A percentile compares a stretch with the other conserved stretches of the same genome.
Evolutionary conservation across 1,140 invertebrate species (phyloP).

Genomic region (Catajapyx aquilonaris): DNA sequence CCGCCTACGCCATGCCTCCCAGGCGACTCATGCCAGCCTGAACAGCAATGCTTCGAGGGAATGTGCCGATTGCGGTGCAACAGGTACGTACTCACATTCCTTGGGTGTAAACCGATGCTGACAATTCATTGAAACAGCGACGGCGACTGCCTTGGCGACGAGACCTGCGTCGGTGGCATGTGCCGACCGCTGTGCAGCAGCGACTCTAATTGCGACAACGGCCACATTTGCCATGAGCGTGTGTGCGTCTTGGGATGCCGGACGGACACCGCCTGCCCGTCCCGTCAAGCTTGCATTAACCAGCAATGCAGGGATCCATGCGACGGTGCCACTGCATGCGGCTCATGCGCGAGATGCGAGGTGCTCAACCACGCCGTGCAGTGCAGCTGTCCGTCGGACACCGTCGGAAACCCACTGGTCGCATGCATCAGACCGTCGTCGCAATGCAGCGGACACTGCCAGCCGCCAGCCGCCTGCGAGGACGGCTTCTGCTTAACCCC

Average conservation of each 20-base stretch:
- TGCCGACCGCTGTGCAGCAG: constrained; percentile 67
- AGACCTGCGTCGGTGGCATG: constrained; percentile 55
- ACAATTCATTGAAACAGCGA: constrained; percentile 33
- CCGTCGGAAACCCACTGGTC: constrained; percentile 55
- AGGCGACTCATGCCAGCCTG: constrained; percentile 39
- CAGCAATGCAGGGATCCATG: constrained; percentile 71
- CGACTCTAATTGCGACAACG: constrained; percentile 50
- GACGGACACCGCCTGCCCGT: constrained; percentile 52
- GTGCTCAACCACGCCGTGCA: constrained; percentile 62
- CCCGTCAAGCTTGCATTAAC: constrained; percentile 51
- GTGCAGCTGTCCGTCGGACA: constrained; percentile 59
- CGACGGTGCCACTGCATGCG: constrained; percentile 39
- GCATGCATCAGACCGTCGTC: constrained; percentile 41
- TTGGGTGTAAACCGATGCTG: neutral
- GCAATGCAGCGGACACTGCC: constrained; percentile 37
- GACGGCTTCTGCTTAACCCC: constrained; percentile 18
- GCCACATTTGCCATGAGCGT: constrained; percentile 68
- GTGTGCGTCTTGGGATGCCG: constrained; percentile 66
- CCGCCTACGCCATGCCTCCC: constrained; percentile 34
- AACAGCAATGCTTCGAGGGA: constrained; percentile 46
- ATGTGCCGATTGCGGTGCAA: constrained; percentile 50
- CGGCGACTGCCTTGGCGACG: constrained; percentile 54
- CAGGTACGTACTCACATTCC: constrained; percentile 28
- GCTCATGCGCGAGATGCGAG: constrained; percentile 57
- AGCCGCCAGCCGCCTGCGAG: constrained; percentile 33